Base-by-base conservation (phyloP, 2,113 vertebrate species). In the Ranitomeya imitator region DNA sequence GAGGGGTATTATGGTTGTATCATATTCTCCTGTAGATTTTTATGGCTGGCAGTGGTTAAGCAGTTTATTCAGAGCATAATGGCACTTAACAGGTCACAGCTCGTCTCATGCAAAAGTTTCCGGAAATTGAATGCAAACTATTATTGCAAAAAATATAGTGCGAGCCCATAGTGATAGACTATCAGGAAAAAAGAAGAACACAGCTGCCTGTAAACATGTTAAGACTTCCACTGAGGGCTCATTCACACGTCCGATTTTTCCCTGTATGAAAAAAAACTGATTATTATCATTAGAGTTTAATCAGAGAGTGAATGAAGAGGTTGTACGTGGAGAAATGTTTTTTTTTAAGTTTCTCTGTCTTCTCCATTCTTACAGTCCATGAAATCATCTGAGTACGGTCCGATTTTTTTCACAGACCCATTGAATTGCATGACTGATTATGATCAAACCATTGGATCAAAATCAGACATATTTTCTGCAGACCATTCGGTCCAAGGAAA, bases 31-130 rank as follows among this genome's bases (percentile, higher is more conserved):
- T 89, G 55, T 6, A 1, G 54, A 0, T 63, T 37, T n/a, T 1
- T 76, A 85, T 19, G 21, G 26, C 82, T 9, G 54, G 74, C 18
- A 7, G 0, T 0, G 59, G 14, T 45, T 59, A 61, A 26, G 63
- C 19, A 80, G 26, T 88, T 82, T 81, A 65, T 88, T 86, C 2
- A 15, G 54, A 18, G 21, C n/a, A n/a, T 59, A 71, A 84, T 69
- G 51, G 65, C 45, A 65, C 14, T n/a, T 26, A 19, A 11, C 21
- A 23, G 82, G 63, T 71, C 82, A 84, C 18, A 54, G 51, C 82
- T 81, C 57, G 6, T 7, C 9, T 7, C 16, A 5, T 60, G 78
- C 55, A 37, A 60, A 79, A 19, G 26, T 60, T 81, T 59, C 79
- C 61, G 23, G 6, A 61, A 10, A 80, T 59, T 80, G 55, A 57